Evolutionary conservation across 2,113 vertebrate species (phyloP).

Genomic region (Ictidomys tridecemlineatus): DNA sequence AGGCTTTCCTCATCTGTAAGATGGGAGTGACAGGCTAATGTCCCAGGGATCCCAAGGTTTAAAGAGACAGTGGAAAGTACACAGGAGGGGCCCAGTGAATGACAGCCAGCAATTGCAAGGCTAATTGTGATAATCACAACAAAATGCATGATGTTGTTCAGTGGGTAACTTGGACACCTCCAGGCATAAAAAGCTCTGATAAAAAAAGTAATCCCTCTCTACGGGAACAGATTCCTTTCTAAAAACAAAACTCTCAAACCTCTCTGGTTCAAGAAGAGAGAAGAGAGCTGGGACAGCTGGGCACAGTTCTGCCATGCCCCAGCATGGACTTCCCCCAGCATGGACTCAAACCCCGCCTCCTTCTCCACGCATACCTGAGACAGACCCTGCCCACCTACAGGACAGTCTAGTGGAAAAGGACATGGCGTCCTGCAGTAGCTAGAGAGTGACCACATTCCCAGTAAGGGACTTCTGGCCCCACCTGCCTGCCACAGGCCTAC

Average conservation of each 20-base stretch:
- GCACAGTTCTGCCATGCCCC: rapidly evolving
- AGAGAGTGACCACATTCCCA: background rate
- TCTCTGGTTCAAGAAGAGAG: background rate
- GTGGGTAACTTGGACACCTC: background rate
- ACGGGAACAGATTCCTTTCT: background rate
- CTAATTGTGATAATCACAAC: background rate
- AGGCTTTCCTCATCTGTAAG: background rate
- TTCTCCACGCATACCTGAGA: background rate
- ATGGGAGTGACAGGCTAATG: background rate
- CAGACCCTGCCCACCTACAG: too few relatives aligned
- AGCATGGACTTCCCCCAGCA: rapidly evolving
- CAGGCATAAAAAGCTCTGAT: background rate
- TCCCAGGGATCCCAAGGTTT: background rate
- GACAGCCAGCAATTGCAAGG: background rate
- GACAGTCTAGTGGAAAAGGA: background rate
- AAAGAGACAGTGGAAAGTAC: background rate
- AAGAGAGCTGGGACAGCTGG: background rate
- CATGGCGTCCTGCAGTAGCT: too few relatives aligned
- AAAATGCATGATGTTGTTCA: background rate
- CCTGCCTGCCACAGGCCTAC: background rate
- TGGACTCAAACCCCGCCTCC: background rate
- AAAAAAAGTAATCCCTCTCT: background rate
- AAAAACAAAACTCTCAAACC: background rate
- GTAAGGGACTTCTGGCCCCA: too few relatives aligned
- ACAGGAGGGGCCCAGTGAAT: background rate